phyloP scores from a whole-genome alignment of 2,113 vertebrate species.

The Hydrochoerus hydrochaeris region DNA sequence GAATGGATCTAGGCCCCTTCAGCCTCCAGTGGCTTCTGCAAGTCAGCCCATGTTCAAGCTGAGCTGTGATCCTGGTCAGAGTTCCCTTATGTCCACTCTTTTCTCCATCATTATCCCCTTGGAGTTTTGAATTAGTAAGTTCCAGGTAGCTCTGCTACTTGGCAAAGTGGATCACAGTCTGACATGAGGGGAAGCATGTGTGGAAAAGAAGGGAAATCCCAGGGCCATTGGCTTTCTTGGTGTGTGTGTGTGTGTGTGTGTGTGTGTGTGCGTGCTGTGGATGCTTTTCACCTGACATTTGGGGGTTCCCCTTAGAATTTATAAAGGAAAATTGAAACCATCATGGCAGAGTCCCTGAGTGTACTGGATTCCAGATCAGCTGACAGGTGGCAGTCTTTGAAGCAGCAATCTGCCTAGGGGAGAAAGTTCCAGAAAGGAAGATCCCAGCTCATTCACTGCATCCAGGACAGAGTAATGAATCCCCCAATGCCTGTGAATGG shows the following conservation, averaged over 20 bases:
- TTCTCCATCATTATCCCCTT: not conserved
- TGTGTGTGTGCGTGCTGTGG: too few relatives aligned
- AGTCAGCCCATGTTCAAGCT: not conserved
- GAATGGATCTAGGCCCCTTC: not conserved
- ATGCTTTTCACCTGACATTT: not conserved
- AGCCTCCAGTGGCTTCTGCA: not conserved
- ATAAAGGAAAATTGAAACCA: not conserved
- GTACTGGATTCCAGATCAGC: not conserved
- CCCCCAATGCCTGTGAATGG: too few relatives aligned
- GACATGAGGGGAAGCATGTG: not conserved
- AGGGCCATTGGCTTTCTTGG: not conserved
- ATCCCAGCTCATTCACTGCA: not conserved
- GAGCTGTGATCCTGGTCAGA: not conserved
- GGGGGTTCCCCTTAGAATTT: not conserved
- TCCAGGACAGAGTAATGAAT: not conserved
- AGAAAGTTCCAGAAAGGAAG: not conserved
- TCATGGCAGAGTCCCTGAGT: not conserved
- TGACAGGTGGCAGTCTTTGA: not conserved
- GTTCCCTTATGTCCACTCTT: too few relatives aligned
- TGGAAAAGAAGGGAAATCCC: too few relatives aligned
- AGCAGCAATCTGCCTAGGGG: not conserved
- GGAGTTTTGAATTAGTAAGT: not conserved
- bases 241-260: too few relatives aligned
- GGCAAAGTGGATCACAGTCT: not conserved
- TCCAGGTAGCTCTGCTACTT: not conserved